Evolutionary conservation across 2,113 vertebrate species (phyloP), one percentile per base, ranked within the genome.

Genomic region (Petrocephalus zakoni): DNA sequence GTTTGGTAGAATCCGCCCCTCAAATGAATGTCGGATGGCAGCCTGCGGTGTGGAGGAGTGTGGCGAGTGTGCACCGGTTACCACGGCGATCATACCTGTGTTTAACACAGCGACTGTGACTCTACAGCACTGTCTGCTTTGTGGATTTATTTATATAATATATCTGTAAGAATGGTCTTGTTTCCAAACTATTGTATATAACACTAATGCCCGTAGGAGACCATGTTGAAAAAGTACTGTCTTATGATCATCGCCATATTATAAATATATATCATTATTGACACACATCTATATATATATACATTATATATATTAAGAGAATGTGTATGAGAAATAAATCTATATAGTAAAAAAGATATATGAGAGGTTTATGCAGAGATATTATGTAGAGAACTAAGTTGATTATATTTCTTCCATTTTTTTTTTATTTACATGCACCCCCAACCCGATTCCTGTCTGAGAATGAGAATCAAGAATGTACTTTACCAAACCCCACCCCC

Each of bases 391-490:
- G 78, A 93, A 93, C 93, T 91, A 93, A 93, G 93, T 94, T 93
- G 93, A 90, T 89, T 92, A 89, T 93, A 93, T 94, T 93, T 94
- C 95, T 93, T 94, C 92, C 93, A 94, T 92, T 85, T 95, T 85
- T 95, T 94, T 91, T 94, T 95, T 92, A 92, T 94, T 95, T 94
- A 93, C 94, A 93, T 91, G 92, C 91, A 90, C 68, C 93, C 92
- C 92, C 89, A 86, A 93, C 90, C 92, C 90, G 10, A n/a, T 90
- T 91, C 92, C 93, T 93, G 89, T 90, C 92, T 91, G 92, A 92
- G 89, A 93, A 93, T 93, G 93, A 94, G 94, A 96, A 96, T 95
- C 93, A 93, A 94, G 95, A 95, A 96, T 95, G 95, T 96, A 95
- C 94, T 87, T 93, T 92, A 93, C 91, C 81, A 90, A 92, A 90